Conservation (phyloP, 2,888 invertebrate species). For the Agriopis leucophaearia region DNA sequence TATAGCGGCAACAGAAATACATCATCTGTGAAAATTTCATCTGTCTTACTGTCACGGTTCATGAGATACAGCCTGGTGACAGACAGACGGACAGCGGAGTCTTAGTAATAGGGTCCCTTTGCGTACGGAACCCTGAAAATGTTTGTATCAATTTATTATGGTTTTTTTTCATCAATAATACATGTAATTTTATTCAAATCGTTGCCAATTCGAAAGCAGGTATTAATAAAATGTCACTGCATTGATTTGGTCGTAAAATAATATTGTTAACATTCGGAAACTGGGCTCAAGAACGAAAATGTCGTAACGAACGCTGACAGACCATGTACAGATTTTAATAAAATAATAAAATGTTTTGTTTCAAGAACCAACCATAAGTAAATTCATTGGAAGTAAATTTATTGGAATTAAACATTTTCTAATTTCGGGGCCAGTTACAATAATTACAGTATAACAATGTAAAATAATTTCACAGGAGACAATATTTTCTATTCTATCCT, state of each 20-base stretch:
- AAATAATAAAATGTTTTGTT: slow-evolving; percentile 10
- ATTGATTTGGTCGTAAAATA: slow-evolving; percentile 4
- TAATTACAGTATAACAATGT: too few species aligned
- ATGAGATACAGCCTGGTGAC: too few species aligned
- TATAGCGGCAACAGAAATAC: too few species aligned
- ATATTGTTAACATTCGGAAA: slow-evolving; percentile 1
- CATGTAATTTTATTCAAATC: not conserved
- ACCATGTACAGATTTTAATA: slow-evolving; percentile 1
- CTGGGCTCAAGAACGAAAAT: slow-evolving; percentile 5
- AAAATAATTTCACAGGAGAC: too few species aligned
- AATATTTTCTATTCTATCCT: too few species aligned
- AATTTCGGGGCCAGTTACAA: too few species aligned
- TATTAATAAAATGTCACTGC: slow-evolving; percentile 17
- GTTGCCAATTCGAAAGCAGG: slow-evolving; percentile 1
- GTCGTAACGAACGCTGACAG: slow-evolving; percentile 2
- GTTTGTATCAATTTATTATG: not conserved
- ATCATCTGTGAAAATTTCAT: too few species aligned
- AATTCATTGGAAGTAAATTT: not conserved
- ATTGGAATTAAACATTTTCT: not conserved
- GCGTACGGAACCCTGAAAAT: too few species aligned
- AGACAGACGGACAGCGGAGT: too few species aligned
- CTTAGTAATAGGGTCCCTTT: too few species aligned
- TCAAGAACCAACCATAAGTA: not conserved
- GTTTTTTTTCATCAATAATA: not conserved
- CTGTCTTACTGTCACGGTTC: too few species aligned